Evolutionary conservation across 2,113 vertebrate species (phyloP), one percentile per base, ranked within the genome.

Genomic region (Lampris incognitus): DNA sequence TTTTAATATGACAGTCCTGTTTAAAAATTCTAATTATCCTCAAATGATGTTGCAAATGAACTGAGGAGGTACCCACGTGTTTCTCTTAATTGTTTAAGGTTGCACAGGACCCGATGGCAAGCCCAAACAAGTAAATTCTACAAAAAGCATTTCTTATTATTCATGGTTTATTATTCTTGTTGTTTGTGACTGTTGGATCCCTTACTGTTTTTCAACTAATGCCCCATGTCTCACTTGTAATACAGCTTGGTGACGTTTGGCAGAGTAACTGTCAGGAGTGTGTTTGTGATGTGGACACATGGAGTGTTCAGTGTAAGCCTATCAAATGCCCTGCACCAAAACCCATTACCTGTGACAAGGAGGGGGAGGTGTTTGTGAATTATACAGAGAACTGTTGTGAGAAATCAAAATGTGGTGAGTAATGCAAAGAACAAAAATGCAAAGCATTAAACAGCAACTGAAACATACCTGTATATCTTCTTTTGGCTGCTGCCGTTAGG

Each of bases 221-320:
- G 75, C 6, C 24, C 24, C 87, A 61, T 73, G 76, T 77, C 85
- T 11, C 0, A 2, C 68, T 1, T 7, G 6, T 65, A 1, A 54
- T 78, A 79, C 87, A 98, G 97, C 59, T 87, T 3, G 96, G 95
- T 46, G 93, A 95, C 7, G 88, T 0, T 0, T 98, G 97, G 97
- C 46, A 56, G 71, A 95, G 72, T 40, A 79, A 84, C 58, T 97
- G 97, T 82, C 85, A 93, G 68, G 10, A 87, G 3, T 98, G 97
- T 56, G 40, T 81, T 48, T 98, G 97, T 39, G 84, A 95, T 7
- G 1, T 57, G 0, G 0, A 61, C 69, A 88, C 89, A 0, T 2
- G 83, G 62, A 90, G 84, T 0, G 88, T 93, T 41, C 83, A 56
- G 13, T 98, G 97, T 60, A 0, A 64, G 4, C 88, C 88, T 0